These are phyloP conservation scores for Danaus chrysippus DNA, from an alignment of 2,888 invertebrate genomes.

Conservation along the genomic window DNA sequence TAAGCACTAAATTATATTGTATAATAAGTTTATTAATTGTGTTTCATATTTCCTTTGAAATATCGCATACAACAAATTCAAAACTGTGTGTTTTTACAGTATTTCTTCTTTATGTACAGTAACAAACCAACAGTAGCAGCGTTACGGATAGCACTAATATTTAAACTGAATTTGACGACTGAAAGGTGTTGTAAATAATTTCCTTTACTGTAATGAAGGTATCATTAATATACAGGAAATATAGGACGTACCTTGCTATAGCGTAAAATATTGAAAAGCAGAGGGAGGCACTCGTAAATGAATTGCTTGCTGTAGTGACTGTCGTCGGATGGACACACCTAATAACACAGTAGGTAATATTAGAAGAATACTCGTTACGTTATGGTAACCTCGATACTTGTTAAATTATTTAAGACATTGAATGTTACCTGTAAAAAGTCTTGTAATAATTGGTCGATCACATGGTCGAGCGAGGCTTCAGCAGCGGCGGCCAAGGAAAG, in stretches of 20 bases:
- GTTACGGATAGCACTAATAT: no score
- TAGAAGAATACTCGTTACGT: background rate
- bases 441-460: slow-evolving; percentile 92
- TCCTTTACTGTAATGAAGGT: background rate
- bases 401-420: background rate
- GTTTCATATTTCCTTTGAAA: no score
- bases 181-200: no score
- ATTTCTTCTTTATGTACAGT: no score
- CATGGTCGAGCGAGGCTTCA: slow-evolving; percentile 88
- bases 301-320: slow-evolving; percentile 89
- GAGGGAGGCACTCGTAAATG: slow-evolving; percentile 92
- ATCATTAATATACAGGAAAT: background rate
- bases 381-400: background rate
- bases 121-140: no score
- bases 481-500: slow-evolving; percentile 92
- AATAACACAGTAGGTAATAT: slow-evolving; percentile 27
- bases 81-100: no score
- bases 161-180: no score
- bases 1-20: background rate
- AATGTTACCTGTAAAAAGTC: slow-evolving; percentile 86
- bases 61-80: no score
- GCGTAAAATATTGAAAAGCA: slow-evolving; percentile 93
- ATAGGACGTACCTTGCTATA: slow-evolving; percentile 86
- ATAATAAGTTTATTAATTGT: background rate
- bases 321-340: slow-evolving; percentile 90